phyloP scores from a whole-genome alignment of 2,888 invertebrate genomes.

The Caenorhabditis plicata region DNA sequence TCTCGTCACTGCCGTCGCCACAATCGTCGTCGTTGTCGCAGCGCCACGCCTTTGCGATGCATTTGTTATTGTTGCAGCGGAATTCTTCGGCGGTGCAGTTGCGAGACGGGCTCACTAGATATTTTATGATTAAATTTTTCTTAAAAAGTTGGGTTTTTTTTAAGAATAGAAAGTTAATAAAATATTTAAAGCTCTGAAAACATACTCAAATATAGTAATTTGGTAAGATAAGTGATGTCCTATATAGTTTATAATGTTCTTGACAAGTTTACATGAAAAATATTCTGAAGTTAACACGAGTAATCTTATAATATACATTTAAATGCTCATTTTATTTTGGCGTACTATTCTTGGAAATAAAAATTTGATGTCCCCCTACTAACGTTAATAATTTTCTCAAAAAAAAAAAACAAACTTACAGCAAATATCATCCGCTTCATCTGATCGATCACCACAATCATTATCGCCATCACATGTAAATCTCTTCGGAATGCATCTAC shows the following conservation, averaged over 20 bases:
- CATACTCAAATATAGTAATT: no score
- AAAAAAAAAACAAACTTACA: slow-evolving; percentile 67
- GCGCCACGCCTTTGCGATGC: slow-evolving; percentile 77
- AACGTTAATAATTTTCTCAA: neutral
- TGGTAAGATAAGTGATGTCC: no score
- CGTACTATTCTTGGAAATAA: neutral
- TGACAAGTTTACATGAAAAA: no score
- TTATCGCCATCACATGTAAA: slow-evolving; percentile 74
- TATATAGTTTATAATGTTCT: no score
- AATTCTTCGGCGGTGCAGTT: slow-evolving; percentile 89
- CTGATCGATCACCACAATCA: slow-evolving; percentile 88
- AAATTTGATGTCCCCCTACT: neutral
- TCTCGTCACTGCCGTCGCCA: slow-evolving; percentile 92
- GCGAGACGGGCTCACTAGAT: slow-evolving; percentile 67
- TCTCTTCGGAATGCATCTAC: slow-evolving; percentile 73
- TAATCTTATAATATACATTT: no score
- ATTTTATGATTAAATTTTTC: no score
- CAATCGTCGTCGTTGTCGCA: slow-evolving; percentile 87
- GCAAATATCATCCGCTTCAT: slow-evolving; percentile 78
- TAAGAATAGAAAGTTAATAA: neutral
- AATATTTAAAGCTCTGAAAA: neutral
- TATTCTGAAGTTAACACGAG: no score
- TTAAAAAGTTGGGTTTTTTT: neutral
- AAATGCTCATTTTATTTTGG: no score
- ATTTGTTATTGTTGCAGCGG: slow-evolving; percentile 86